A percentile compares a stretch with the other conserved stretches of the same genome.
Evolutionary conservation across 2,888 invertebrate species (phyloP).

Genomic region (Athalia cordata): DNA sequence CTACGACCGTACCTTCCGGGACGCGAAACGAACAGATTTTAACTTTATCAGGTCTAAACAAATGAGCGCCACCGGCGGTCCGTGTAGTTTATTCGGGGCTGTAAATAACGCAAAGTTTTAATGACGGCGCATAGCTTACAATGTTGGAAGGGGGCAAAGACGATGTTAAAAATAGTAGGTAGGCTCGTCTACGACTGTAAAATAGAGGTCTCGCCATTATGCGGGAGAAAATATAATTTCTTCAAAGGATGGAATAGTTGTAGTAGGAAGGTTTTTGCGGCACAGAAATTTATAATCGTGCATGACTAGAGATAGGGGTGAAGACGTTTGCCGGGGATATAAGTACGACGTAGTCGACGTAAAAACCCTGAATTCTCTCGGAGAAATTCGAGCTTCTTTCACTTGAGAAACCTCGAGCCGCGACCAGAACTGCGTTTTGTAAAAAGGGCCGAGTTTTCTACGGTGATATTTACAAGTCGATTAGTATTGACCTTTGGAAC

Average conservation of each 20-base stretch:
- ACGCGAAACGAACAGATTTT: conserved; percentile 31
- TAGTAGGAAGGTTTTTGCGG: conserved; percentile 20
- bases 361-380: too few relatives aligned
- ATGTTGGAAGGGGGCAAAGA: conserved; percentile 2
- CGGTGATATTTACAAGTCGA: conserved; percentile 46
- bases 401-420: neutral
- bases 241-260: neutral
- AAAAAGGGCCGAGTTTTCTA: conserved; percentile 27
- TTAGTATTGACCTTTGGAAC: conserved; percentile 44
- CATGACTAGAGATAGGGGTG: neutral
- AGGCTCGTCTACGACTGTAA: neutral
- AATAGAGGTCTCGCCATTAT: too few relatives aligned
- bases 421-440: too few relatives aligned
- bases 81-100: conserved; percentile 54
- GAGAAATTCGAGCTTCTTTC: neutral
- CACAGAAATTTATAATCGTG: conserved; percentile 5
- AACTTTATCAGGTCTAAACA: conserved; percentile 45
- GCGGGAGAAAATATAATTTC: too few relatives aligned
- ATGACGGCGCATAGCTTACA: conserved; percentile 53
- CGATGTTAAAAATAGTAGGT: conserved; percentile 10
- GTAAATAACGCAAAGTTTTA: conserved; percentile 60
- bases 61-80: conserved; percentile 47
- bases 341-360: too few relatives aligned
- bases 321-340: too few relatives aligned
- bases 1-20: neutral